Evolutionary conservation across 1,140 invertebrate genomes (phyloP).

Genomic region (Heliothis subflexa): DNA sequence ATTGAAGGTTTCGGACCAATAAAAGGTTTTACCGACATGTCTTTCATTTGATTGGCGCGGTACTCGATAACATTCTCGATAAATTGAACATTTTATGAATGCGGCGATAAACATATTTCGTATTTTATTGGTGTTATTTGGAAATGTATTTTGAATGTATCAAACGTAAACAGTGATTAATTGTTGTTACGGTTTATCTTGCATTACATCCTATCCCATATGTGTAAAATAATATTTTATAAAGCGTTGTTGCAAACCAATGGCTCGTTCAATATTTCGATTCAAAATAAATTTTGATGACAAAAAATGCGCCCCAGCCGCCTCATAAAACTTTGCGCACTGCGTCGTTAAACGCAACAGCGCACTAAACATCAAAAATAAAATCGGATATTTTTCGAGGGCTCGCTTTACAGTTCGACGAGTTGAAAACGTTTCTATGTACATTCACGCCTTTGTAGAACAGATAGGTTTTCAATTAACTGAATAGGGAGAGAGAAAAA

Average conservation of each 20-base stretch:
- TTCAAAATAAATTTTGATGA: conserved; percentile 24
- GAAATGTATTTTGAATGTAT: background rate
- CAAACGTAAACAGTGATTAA: conserved; percentile 25
- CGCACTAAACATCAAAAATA: conserved; percentile 23
- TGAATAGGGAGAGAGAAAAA: conserved; percentile 19
- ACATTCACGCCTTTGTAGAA: conserved; percentile 8
- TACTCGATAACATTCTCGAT: background rate
- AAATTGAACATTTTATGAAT: background rate
- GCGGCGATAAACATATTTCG: background rate
- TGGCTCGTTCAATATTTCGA: conserved; percentile 20
- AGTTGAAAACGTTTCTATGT: conserved; percentile 12
- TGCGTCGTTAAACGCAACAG: conserved; percentile 11
- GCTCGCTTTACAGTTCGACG: background rate
- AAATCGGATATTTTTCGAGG: conserved; percentile 5
- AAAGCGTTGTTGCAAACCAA: conserved; percentile 18
- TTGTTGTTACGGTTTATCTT: conserved; percentile 11
- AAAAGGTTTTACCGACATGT: background rate
- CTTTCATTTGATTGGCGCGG: background rate
- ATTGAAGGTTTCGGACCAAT: background rate
- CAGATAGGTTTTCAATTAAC: conserved; percentile 3
- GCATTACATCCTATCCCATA: conserved; percentile 9
- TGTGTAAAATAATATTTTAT: conserved; percentile 24
- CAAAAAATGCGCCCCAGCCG: conserved; percentile 11
- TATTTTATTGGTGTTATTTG: background rate
- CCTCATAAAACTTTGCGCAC: conserved; percentile 33